Conservation (phyloP, 1,140 invertebrate species). For the Platyura marginata region DNA sequence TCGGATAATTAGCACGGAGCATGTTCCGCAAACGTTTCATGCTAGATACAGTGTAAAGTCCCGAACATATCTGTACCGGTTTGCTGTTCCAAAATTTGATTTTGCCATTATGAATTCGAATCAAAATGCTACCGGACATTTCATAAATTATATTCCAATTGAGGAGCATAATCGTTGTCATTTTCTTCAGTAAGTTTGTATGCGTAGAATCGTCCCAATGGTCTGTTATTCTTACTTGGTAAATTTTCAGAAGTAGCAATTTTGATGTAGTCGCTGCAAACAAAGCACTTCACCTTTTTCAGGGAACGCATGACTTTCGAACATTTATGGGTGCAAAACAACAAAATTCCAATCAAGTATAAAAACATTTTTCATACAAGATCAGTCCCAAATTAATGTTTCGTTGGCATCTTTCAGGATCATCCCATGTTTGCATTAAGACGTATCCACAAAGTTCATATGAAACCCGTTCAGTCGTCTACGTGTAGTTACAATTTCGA, state of each 20-base stretch:
- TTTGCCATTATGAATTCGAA: too few species aligned
- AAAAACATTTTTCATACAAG: too few species aligned
- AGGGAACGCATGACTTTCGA: constrained; percentile 46
- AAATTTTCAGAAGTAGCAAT: constrained; percentile 21
- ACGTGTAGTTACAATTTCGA: too few species aligned
- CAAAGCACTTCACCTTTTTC: constrained; percentile 32
- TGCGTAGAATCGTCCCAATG: too few species aligned
- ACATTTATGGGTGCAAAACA: constrained; percentile 31
- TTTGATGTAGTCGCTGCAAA: constrained; percentile 38
- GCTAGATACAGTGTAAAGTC: constrained; percentile 33
- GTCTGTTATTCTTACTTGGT: constrained; percentile 14
- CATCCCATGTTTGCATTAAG: too few species aligned
- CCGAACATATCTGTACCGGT: constrained; percentile 49
- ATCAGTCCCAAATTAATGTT: too few species aligned
- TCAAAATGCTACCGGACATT: too few species aligned
- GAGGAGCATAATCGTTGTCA: constrained; percentile 18
- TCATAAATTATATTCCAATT: constrained; percentile 14
- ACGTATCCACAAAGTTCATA: too few species aligned
- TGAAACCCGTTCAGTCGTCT: too few species aligned
- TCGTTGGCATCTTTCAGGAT: too few species aligned
- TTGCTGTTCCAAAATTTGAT: constrained; percentile 22
- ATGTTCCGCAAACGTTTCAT: constrained; percentile 38
- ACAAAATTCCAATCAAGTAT: too few species aligned
- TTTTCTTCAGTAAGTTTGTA: constrained; percentile 18
- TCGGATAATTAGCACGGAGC: constrained; percentile 30